Evolutionary conservation across 2,113 vertebrate genomes (phyloP), one percentile per base, ranked within the genome.

Genomic region (Mola mola): DNA sequence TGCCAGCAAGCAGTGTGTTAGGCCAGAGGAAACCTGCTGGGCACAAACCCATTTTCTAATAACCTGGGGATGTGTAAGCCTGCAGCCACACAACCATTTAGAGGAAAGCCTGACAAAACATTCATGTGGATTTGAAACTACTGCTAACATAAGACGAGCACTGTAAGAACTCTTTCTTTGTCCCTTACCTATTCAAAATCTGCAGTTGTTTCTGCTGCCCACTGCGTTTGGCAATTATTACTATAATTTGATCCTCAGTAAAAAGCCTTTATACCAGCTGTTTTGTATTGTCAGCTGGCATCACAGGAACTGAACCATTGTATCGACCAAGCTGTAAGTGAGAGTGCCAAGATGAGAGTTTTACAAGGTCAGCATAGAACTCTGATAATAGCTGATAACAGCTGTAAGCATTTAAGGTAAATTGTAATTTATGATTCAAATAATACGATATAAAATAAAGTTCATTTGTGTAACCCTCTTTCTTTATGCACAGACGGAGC

Each of bases 251-350:
- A 12, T n/a, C 48, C 10, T 22, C n/a, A 24, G 48, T 6, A 52
- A 53, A 52, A 58, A 36, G 6, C 48, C 3, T 26, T 43, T 42
- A 8, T 0, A 53, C 21, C 66, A 67, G 58, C 44, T 65, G 73
- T 48, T 80, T 41, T 34, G 15, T 24, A 9, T 6, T 46, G 17
- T n/a, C 6, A 13, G 43, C 56, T 52, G 7, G 8, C 21, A 33
- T 62, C 42, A 66, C 17, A 63, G 55, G 43, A 77, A 66, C 67
- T 46, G 42, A 29, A 26, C 58, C 66, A 26, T 59, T 8, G 12
- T 46, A 61, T 78, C 67, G 34, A 47, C 20, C 2, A 2, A 52
- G 63, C 60, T 53, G 78, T 79, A 77, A 79, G 43, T 79, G 62
- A 72, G 22, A 37, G 65, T 72, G n/a, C 5, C 16, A 5, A 29